Evolutionary conservation across 2,113 vertebrate genomes (phyloP).

Genomic region (Propithecus coquereli): DNA sequence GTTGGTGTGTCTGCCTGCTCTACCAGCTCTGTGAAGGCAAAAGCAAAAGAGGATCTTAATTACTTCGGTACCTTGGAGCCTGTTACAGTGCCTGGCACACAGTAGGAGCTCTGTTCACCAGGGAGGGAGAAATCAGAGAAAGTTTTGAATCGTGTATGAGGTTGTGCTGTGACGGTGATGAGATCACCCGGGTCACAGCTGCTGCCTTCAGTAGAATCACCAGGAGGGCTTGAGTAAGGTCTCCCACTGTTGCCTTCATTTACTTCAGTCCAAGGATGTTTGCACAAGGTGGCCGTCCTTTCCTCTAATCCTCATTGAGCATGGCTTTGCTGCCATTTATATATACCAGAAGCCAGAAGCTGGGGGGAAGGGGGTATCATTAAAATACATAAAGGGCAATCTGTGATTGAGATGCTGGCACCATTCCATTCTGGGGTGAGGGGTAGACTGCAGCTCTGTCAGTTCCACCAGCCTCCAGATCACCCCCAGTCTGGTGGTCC

Average conservation of each 20-base stretch:
- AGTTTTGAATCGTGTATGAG: background rate
- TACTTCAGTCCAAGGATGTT: no score
- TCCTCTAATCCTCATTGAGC: background rate
- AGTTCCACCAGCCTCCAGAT: background rate
- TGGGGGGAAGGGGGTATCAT: background rate
- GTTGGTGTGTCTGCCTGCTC: background rate
- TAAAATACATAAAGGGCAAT: background rate
- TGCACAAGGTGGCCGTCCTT: background rate
- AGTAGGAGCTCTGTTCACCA: background rate
- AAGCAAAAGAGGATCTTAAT: background rate
- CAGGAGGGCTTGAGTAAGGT: background rate
- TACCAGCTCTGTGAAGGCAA: background rate
- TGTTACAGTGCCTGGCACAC: background rate
- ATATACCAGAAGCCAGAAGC: background rate
- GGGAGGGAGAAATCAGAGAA: background rate
- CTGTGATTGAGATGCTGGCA: background rate
- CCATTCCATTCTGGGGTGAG: background rate
- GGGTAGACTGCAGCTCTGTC: background rate
- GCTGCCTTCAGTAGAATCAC: background rate
- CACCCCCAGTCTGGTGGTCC: background rate
- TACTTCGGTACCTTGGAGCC: background rate
- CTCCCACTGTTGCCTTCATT: background rate
- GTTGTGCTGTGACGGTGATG: accelerated
- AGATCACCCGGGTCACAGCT: accelerated
- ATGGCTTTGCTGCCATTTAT: background rate